A percentile compares a stretch with the other conserved stretches of the same genome.
These are phyloP conservation scores for Tiliacea citrago DNA, from an alignment of 2,888 invertebrate species.

Conservation along the genomic window DNA sequence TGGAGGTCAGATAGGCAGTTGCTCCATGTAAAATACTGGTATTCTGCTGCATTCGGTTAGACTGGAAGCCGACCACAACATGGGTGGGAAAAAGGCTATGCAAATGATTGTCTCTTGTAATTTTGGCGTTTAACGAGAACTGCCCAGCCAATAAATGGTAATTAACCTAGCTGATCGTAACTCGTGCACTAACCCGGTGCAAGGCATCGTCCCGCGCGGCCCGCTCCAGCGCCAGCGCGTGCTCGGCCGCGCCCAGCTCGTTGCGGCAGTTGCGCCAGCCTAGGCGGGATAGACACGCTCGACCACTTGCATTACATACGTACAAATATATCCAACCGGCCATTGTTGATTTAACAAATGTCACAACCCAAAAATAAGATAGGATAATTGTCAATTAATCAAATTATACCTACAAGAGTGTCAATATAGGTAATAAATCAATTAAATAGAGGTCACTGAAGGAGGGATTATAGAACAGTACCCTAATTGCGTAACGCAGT, in stretches of 20 bases:
- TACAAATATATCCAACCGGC: background rate
- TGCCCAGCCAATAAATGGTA: background rate
- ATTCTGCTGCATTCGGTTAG: background rate
- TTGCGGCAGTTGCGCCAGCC: slow-evolving; percentile 87
- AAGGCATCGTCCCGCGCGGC: slow-evolving; percentile 78
- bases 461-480: too few species aligned
- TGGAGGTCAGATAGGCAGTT: background rate
- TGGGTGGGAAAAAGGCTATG: background rate
- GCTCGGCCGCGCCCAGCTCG: slow-evolving; percentile 79
- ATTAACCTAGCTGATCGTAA: background rate
- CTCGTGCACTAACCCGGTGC: slow-evolving; percentile 66
- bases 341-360: background rate
- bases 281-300: slow-evolving; percentile 44
- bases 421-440: too few species aligned
- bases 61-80: background rate
- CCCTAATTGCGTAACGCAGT: too few species aligned
- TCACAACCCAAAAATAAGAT: too few species aligned
- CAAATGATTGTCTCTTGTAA: background rate
- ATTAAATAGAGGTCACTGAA: too few species aligned
- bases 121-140: background rate
- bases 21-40: background rate
- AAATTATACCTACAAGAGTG: too few species aligned
- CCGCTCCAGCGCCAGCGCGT: slow-evolving; percentile 78
- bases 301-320: background rate
- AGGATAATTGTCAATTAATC: too few species aligned